Conservation (phyloP, 2,113 vertebrate species). For the Marmota flaviventris region DNA sequence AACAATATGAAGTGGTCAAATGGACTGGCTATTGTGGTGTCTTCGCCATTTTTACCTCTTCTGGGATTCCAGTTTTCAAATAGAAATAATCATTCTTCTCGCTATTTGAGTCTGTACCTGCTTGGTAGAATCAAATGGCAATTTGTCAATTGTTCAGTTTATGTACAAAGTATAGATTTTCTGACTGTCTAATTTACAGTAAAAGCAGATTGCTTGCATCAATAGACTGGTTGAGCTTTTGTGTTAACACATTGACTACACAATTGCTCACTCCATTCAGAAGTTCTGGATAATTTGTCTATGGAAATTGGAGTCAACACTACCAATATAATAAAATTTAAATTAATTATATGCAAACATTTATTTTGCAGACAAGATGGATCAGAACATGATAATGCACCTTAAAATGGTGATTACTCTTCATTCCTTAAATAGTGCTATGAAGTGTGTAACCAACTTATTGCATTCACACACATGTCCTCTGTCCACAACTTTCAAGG, state of each 20-base stretch:
- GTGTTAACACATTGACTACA: background rate
- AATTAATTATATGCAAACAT: conserved; percentile 29
- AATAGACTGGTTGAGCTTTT: conserved; percentile 29
- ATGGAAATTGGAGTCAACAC: background rate
- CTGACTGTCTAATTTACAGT: conserved; percentile 39
- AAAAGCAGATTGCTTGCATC: conserved; percentile 8
- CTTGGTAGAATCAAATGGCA: conserved; percentile 28
- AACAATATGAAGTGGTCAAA: background rate
- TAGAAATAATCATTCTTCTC: background rate
- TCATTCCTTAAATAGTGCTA: background rate
- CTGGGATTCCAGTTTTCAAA: conserved; percentile 13
- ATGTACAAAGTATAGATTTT: conserved; percentile 58
- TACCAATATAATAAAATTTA: background rate
- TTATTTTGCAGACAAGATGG: conserved; percentile 12
- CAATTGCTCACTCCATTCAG: background rate
- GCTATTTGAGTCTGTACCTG: background rate
- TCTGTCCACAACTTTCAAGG: background rate
- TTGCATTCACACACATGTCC: background rate
- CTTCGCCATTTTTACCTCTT: background rate
- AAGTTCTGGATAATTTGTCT: conserved; percentile 34
- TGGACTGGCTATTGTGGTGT: background rate
- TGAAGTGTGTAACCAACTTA: background rate
- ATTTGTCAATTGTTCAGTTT: conserved; percentile 17
- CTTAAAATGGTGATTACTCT: background rate
- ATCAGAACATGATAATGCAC: background rate